Conservation (phyloP, 2,113 vertebrate species). For the Desmodus rotundus region DNA sequence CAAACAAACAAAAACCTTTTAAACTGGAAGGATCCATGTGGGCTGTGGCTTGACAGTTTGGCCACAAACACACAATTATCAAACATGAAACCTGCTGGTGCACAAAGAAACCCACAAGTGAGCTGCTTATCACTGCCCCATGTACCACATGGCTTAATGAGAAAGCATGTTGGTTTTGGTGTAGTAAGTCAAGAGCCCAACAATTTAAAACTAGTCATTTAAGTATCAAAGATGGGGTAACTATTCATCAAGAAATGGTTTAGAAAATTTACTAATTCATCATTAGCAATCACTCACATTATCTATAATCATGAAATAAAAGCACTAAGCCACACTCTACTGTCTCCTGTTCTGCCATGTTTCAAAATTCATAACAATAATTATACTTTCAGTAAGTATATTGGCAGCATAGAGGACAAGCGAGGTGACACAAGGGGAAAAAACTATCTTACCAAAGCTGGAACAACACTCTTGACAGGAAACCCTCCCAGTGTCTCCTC, state of each 20-base stretch:
- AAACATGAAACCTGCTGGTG: neutral
- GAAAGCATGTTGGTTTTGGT: neutral
- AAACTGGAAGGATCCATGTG: neutral
- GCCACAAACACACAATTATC: neutral
- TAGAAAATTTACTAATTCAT: neutral
- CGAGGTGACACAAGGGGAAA: neutral
- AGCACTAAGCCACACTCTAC: neutral
- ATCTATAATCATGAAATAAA: neutral
- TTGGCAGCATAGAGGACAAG: neutral
- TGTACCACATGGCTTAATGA: neutral
- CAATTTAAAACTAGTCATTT: neutral
- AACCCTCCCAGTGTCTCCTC: slow-evolving; percentile 99
- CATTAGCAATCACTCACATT: neutral
- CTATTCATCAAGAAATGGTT: neutral
- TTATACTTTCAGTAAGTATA: neutral
- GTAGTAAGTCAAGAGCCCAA: neutral
- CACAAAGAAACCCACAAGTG: neutral
- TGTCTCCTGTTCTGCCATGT: neutral
- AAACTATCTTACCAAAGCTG: slow-evolving; percentile 90
- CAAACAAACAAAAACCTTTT: neutral
- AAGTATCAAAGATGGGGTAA: neutral
- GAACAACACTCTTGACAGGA: slow-evolving; percentile 98
- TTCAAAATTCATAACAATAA: neutral
- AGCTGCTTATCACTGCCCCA: neutral
- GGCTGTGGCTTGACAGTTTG: neutral